Conservation (phyloP, 2,888 invertebrate species). For the Eristalinus sepulchralis region DNA sequence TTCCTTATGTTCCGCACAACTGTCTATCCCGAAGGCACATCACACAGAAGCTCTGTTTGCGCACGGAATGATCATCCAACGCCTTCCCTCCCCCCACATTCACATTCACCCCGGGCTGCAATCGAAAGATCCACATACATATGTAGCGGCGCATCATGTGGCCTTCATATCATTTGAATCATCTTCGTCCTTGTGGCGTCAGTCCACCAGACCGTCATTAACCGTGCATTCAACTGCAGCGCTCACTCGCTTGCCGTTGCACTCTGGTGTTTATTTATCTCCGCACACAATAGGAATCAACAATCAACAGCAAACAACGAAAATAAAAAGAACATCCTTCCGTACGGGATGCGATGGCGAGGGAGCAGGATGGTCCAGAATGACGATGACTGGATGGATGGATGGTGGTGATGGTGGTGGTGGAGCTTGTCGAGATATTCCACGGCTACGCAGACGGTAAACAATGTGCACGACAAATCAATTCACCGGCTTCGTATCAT, state of each 20-base stretch:
- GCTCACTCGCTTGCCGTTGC: slow-evolving; percentile 14
- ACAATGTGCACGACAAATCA: slow-evolving; percentile 19
- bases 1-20: not conserved
- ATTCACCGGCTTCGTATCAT: slow-evolving; percentile 14
- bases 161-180: slow-evolving; percentile 38
- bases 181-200: slow-evolving; percentile 5
- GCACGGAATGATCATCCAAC: not conserved
- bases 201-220: not conserved
- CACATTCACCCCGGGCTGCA: not conserved
- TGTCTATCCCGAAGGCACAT: slow-evolving; percentile 16
- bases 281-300: slow-evolving; percentile 29
- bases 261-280: slow-evolving; percentile 37
- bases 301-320: slow-evolving; percentile 13
- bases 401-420: not conserved
- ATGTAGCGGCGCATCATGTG: slow-evolving; percentile 42
- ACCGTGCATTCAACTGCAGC: slow-evolving; percentile 19
- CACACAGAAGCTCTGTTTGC: slow-evolving; percentile 18
- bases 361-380: not conserved
- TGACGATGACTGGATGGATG: not conserved
- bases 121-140: slow-evolving; percentile 21
- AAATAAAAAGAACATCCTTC: slow-evolving; percentile 24
- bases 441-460: not conserved
- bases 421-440: not conserved
- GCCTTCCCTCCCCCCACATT: not conserved
- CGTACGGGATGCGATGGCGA: not conserved